These are phyloP conservation scores for Hafferia zeledoni DNA, from an alignment of 2,797 vertebrate species.

Conservation along the genomic window DNA sequence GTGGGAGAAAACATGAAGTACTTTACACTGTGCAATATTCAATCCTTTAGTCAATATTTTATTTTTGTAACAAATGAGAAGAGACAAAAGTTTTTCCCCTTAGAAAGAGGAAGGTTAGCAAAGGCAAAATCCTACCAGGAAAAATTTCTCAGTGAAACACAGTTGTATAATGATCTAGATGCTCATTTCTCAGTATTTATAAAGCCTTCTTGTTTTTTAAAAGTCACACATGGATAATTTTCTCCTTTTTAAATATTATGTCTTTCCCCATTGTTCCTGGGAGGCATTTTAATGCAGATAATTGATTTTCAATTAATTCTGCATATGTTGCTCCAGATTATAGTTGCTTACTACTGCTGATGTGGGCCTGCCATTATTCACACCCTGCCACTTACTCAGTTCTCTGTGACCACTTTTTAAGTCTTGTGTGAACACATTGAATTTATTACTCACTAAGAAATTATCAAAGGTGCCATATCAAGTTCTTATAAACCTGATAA, in stretches of 20 bases:
- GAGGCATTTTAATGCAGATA: constrained; percentile 72
- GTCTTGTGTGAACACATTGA: neutral
- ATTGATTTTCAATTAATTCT: constrained; percentile 73
- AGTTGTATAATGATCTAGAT: neutral
- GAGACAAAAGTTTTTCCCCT: neutral
- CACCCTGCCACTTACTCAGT: neutral
- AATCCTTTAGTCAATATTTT: neutral
- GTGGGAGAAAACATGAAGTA: neutral
- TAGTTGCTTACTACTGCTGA: constrained; percentile 40
- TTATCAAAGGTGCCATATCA: neutral
- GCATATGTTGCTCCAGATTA: constrained; percentile 65
- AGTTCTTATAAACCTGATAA: neutral
- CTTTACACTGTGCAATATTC: neutral
- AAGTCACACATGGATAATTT: constrained; percentile 63
- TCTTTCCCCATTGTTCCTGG: constrained; percentile 62
- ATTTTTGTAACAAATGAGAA: neutral
- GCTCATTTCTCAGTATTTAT: neutral
- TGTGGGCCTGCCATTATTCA: constrained; percentile 19
- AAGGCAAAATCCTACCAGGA: neutral
- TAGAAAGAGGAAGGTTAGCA: neutral
- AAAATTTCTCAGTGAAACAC: neutral
- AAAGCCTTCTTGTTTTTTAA: constrained; percentile 31
- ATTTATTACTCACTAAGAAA: neutral
- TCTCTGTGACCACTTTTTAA: neutral
- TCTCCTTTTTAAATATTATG: constrained; percentile 40